phyloP scores from a whole-genome alignment of 1,140 invertebrate genomes.

The Musca vetustissima region DNA sequence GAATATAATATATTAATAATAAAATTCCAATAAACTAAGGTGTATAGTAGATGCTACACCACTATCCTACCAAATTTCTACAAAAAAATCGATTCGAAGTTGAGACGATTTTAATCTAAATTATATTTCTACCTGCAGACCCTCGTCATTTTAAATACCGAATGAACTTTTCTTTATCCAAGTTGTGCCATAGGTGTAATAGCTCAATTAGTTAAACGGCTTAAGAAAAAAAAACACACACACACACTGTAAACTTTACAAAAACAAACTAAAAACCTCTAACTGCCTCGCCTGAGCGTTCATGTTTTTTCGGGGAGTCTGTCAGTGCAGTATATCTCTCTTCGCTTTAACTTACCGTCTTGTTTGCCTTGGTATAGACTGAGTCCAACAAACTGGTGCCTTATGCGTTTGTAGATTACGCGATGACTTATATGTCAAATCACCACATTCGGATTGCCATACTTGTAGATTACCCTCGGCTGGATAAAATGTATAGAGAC shows the following conservation, averaged over 20 bases:
- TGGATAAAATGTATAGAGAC: slow-evolving; percentile 54
- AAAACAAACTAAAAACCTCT: not conserved
- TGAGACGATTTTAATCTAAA: too few species aligned
- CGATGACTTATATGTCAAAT: slow-evolving; percentile 52
- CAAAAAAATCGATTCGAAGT: too few species aligned
- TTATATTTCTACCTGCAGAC: too few species aligned
- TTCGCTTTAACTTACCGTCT: slow-evolving; percentile 49
- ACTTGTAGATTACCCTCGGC: slow-evolving; percentile 54
- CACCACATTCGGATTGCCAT: slow-evolving; percentile 53
- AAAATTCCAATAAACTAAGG: too few species aligned
- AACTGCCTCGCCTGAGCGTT: not conserved
- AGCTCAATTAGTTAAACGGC: slow-evolving; percentile 14
- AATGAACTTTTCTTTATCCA: too few species aligned
- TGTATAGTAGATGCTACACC: too few species aligned
- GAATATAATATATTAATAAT: too few species aligned
- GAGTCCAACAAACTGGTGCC: slow-evolving; percentile 54
- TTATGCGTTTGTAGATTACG: slow-evolving; percentile 52
- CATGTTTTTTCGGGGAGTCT: slow-evolving; percentile 1
- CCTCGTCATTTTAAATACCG: too few species aligned
- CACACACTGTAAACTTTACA: not conserved
- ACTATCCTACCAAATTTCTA: too few species aligned
- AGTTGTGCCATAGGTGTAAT: not conserved
- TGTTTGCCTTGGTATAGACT: slow-evolving; percentile 54
- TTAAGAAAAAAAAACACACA: not conserved
- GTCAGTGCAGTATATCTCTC: not conserved